Percentiles rank a stretch among this genome's conserved stretches.
Conservation (phyloP, 2,888 invertebrate species). For the Xanthia togata region DNA sequence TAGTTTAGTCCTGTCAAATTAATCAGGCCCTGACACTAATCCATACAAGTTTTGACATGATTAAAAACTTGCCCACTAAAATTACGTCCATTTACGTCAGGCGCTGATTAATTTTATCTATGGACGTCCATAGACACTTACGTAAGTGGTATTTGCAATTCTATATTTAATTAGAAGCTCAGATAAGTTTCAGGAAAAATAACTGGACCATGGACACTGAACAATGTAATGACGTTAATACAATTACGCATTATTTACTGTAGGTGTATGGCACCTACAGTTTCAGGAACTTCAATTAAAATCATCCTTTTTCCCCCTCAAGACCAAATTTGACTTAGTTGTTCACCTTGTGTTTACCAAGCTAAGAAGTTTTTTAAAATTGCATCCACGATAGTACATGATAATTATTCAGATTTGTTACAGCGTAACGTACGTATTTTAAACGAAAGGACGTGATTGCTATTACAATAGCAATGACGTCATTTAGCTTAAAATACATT, state of each 20-base stretch:
- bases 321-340: neutral
- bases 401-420: too few species aligned
- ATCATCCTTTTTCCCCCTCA: neutral
- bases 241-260: slow-evolving; percentile 39
- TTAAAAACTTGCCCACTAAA: too few species aligned
- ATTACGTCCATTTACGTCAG: too few species aligned
- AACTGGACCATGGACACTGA: slow-evolving; percentile 25
- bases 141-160: slow-evolving; percentile 28
- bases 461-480: too few species aligned
- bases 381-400: neutral
- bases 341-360: neutral
- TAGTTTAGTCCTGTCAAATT: too few species aligned
- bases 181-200: slow-evolving; percentile 60
- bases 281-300: slow-evolving; percentile 14
- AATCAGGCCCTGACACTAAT: too few species aligned
- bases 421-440: too few species aligned
- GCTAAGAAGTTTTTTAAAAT: neutral
- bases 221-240: slow-evolving; percentile 52
- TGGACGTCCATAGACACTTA: too few species aligned
- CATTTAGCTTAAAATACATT: too few species aligned
- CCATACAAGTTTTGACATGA: too few species aligned
- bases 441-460: too few species aligned
- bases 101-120: too few species aligned
- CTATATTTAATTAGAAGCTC: slow-evolving; percentile 39
- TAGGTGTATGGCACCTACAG: neutral